Evolutionary conservation across 2,797 vertebrate genomes (phyloP).

Genomic region (Picus viridis): DNA sequence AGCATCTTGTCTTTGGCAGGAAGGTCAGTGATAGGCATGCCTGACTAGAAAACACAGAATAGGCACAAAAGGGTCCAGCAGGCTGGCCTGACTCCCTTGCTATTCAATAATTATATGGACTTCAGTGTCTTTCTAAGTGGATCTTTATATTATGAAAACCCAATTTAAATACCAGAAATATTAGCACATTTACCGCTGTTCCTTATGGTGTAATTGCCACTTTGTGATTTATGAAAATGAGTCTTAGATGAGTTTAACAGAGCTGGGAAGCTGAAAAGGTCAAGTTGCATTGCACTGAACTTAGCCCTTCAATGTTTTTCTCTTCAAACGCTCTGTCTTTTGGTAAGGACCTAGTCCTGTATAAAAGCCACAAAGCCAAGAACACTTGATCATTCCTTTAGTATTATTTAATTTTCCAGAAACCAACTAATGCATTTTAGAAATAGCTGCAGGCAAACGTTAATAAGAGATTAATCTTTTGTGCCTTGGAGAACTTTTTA

Average conservation of each 20-base stretch:
- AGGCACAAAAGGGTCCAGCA: neutral
- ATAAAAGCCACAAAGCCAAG: conserved; percentile 26
- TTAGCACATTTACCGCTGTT: neutral
- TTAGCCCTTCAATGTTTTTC: neutral
- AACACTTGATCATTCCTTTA: conserved; percentile 51
- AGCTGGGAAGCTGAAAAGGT: conserved; percentile 17
- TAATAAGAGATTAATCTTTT: conserved; percentile 63
- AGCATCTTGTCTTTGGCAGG: neutral
- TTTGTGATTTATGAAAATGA: neutral
- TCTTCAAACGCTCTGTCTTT: conserved; percentile 22
- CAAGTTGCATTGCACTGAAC: conserved; percentile 26
- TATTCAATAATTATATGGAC: neutral
- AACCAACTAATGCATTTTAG: conserved; percentile 50
- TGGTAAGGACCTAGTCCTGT: neutral
- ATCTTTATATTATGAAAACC: neutral
- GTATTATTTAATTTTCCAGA: conserved; percentile 67
- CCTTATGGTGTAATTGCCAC: neutral
- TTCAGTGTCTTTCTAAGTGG: neutral
- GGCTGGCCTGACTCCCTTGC: neutral
- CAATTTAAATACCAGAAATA: conserved; percentile 21
- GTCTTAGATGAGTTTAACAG: neutral
- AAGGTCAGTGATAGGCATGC: neutral
- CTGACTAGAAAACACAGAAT: neutral
- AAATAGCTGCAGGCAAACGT: conserved; percentile 59
- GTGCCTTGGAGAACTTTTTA: conserved; percentile 41